Base-by-base conservation (phyloP, 2,888 invertebrate species). In the Polyommatus iphigenia region DNA sequence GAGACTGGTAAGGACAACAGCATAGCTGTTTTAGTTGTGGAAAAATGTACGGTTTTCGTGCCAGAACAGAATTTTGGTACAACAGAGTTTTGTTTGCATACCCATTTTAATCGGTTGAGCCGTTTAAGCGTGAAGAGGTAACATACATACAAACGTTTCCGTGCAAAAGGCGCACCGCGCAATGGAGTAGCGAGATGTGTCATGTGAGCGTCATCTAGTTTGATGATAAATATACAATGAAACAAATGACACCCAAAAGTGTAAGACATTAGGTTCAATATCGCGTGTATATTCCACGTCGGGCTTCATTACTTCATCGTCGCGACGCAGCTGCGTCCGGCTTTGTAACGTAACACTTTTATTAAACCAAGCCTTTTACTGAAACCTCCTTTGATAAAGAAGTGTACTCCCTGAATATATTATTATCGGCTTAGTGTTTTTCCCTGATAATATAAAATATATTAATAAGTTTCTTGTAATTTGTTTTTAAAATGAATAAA, bases 351-450 rank as follows among this genome's bases (percentile, higher is more conserved):
- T 5, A 29, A 67, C 67, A 29, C 67, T 4, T 67, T 29, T 67
- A 67, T 67, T 29, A 67, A 67, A 67, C 67, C 2, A 67, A 67
- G 29, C 67, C 29, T 67, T 29, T 67, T 67, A 67, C 67, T 67
- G 13, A 67, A 67, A 29, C 15, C 67, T 67, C 67, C 29, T 67
- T 67, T 67, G 24, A 67, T 15, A 29, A 67, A 29, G 67, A 67
- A 67, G 67, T 29, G 67, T 1, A 29, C 29, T 8, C 5, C 5
- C 24, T 67, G 67, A 67, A 67, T 29, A 62, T 10, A 67, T 29
- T 29, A 67, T 15, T 67, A 29, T 67, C 24, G 15, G 29, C 5
- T 15, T 1, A 29, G 24, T 67, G 6, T 67, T 29, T 67, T 15
- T 15, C 15, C 67, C 5, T 10, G 10, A 67, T 67, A 29, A 67